A percentile compares a stretch with the other conserved stretches of the same genome.
phyloP scores from a whole-genome alignment of 1,140 invertebrate species.

The Tetramorium alpestre region DNA sequence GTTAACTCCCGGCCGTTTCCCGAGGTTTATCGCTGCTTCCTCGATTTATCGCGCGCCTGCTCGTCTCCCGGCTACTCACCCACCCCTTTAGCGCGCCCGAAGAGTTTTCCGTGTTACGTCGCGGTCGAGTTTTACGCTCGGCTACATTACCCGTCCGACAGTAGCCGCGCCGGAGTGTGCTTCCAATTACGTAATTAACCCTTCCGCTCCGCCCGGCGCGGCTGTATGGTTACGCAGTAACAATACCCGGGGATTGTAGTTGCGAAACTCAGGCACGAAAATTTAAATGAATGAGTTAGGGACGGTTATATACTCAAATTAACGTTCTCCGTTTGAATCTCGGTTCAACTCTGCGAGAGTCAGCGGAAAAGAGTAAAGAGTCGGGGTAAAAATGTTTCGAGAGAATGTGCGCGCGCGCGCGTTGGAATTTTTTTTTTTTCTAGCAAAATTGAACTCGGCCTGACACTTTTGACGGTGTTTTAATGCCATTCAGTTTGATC shows the following conservation, averaged over 20 bases:
- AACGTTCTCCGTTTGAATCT: neutral
- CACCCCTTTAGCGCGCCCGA: conserved; percentile 31
- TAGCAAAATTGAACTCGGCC: neutral
- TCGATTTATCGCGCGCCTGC: conserved; percentile 57
- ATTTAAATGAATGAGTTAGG: conserved; percentile 34
- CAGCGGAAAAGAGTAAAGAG: neutral
- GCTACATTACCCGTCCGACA: conserved; percentile 30
- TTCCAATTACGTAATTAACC: conserved; percentile 58
- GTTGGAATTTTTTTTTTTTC: neutral
- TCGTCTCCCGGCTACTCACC: neutral
- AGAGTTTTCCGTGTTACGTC: conserved; percentile 46
- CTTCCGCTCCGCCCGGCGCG: neutral
- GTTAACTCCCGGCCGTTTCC: conserved; percentile 51
- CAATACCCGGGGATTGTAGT: conserved; percentile 14
- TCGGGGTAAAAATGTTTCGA: neutral
- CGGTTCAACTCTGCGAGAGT: neutral
- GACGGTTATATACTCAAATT: conserved; percentile 10
- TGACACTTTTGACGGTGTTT: neutral
- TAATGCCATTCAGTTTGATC: conserved; percentile 2
- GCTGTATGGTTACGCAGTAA: conserved; percentile 13
- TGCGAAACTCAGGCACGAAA: conserved; percentile 20
- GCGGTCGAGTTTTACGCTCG: conserved; percentile 52
- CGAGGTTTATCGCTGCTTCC: conserved; percentile 59
- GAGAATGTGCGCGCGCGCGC: neutral
- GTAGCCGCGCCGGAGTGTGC: neutral